Base-by-base conservation (phyloP, 2,888 invertebrate genomes). In the Teinopalpus imperialis region DNA sequence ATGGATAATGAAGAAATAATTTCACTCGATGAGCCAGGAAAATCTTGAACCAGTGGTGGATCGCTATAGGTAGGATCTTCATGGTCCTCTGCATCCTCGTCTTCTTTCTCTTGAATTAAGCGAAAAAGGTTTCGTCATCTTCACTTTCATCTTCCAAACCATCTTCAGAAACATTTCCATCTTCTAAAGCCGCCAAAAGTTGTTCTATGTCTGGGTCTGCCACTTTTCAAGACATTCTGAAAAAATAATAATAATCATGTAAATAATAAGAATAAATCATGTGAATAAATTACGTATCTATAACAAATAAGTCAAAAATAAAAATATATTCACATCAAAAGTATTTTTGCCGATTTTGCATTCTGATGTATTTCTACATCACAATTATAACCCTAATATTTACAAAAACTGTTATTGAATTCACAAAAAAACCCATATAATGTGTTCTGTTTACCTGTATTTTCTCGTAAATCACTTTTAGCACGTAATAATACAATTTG, bases 81-180 rank as follows among this genome's bases (percentile, higher is more conserved):
- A 53, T 53, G 51, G 20, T 52, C 52, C 51, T 49, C 45, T 48
- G 47, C 49, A 16, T 53, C 50, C 44, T 53, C 51, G 41, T 48
- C 49, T 18, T 43, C 55, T 30, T 44, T 41, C 4, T 48, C 48
- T 45, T 20, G 46, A 44, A 54, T 47, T 20, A 45, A 46, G 48
- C 51, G 47, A 26, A 49, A 54, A 57, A 53, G 37, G 36, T n/a
- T n/a, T n/a, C n/a, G n/a, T n/a, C n/a, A n/a, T n/a, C n/a, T n/a
- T n/a, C n/a, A 26, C n/a, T 54, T 48, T 54, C 46, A 48, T 51
- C 52, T 49, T 58, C 56, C 51, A 54, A 48, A 37, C 49, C 53
- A 52, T 56, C 53, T 34, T 53, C 54, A 49, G 53, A 50, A 43
- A 57, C 46, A 49, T 49, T 48, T 49, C 55, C 55, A 56, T 56